Evolutionary conservation across 2,113 vertebrate genomes (phyloP).

Genomic region (Apistogramma diplotaenia): DNA sequence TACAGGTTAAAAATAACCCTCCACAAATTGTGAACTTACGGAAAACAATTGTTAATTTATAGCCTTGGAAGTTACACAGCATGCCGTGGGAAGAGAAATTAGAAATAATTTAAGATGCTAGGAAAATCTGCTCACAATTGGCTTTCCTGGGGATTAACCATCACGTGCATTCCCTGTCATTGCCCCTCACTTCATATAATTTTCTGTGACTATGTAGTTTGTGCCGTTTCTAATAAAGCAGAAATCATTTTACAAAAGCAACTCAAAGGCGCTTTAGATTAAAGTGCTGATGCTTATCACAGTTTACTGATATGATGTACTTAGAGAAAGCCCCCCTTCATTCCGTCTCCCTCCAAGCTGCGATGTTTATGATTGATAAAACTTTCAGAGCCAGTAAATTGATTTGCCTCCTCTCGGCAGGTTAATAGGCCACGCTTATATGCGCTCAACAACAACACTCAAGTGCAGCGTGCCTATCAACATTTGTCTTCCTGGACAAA

Average conservation of each 20-base stretch:
- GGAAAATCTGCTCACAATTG: constrained; percentile 10
- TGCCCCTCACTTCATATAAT: constrained; percentile 8
- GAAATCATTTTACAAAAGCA: constrained; percentile 41
- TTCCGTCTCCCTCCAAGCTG: constrained; percentile 33
- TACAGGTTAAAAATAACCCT: neutral
- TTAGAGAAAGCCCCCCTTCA: constrained; percentile 31
- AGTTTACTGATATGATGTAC: constrained; percentile 38
- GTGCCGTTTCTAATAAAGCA: constrained; percentile 22
- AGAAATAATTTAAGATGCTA: constrained; percentile 46
- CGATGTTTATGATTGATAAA: constrained; percentile 55
- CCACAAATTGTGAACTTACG: neutral
- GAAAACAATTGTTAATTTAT: constrained; percentile 37
- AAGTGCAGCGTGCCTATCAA: constrained; percentile 11
- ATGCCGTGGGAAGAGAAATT: constrained; percentile 11
- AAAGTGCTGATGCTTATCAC: constrained; percentile 46
- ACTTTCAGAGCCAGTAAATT: constrained; percentile 55
- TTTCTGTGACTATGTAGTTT: constrained; percentile 12
- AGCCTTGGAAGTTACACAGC: constrained; percentile 21
- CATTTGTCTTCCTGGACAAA: constrained; percentile 2
- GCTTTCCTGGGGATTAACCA: constrained; percentile 32
- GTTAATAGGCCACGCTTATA: constrained; percentile 50
- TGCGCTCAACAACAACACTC: constrained; percentile 1
- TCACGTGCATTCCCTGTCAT: constrained; percentile 3
- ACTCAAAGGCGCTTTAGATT: constrained; percentile 42
- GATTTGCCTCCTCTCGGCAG: constrained; percentile 42